phyloP scores from a whole-genome alignment of 2,113 vertebrate species.

The Hirundichthys speculiger region DNA sequence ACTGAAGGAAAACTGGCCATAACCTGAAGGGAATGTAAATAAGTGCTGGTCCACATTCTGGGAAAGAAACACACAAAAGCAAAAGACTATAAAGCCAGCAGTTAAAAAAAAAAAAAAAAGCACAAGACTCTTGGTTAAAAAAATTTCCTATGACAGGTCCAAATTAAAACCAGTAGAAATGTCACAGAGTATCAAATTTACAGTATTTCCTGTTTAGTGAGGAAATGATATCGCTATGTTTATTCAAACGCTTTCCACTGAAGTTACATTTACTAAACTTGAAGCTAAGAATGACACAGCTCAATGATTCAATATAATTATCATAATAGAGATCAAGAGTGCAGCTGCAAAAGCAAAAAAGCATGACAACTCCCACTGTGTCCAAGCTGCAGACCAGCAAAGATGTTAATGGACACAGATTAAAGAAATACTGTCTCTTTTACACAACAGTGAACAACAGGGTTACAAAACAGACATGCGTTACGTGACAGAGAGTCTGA shows the following conservation, averaged over 20 bases:
- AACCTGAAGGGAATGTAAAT: conserved; percentile 90
- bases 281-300: neutral
- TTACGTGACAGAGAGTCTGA: conserved; percentile 9
- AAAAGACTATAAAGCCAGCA: conserved; percentile 5
- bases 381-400: neutral
- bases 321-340: neutral
- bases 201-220: neutral
- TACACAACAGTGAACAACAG: conserved; percentile 8
- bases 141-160: neutral
- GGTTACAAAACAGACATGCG: neutral
- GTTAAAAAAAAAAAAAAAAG: neutral
- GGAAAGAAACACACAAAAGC: conserved; percentile 5
- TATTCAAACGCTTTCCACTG: neutral
- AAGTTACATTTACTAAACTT: neutral
- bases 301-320: neutral
- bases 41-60: conserved; percentile 88
- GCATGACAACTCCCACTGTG: conserved; percentile 6
- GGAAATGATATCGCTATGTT: neutral
- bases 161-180: no score
- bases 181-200: no score
- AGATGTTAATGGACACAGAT: conserved; percentile 6
- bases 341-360: conserved; percentile 27
- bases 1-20: conserved; percentile 91
- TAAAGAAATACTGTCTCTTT: conserved; percentile 18
- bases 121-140: neutral